Base-by-base conservation (phyloP, 2,797 vertebrate genomes). In the Sebastes paucispinis region DNA sequence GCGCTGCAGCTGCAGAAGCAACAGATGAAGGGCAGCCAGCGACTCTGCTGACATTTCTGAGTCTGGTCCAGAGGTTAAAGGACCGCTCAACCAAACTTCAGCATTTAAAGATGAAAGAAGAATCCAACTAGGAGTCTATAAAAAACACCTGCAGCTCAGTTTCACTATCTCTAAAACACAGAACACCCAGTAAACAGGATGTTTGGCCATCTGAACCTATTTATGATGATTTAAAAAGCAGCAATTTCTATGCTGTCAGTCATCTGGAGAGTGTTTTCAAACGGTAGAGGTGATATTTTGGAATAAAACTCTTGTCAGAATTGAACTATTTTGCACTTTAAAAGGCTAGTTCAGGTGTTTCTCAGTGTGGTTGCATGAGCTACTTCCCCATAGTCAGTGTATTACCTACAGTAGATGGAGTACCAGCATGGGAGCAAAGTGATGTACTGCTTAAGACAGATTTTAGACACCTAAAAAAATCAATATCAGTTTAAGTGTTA, bases 31-130 rank as follows among this genome's bases (percentile, higher is more conserved):
- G 63, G 68, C 71, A 43, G 84, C 70, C 54, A 7, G 5, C 2
- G 4, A 39, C 71, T 59, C 43, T 1, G 63, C 64, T 81, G 79
- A 75, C 83, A 84, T 86, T 89, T 84, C 50, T 78, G 59, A 67
- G 73, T 27, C 34, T 1, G 6, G 39, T 69, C 74, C 65, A 67
- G 43, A 79, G 67, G 81, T 87, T 36, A 77, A 82, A 85, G 83
- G 79, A 22, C 31, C 29, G 22, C 8, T 57, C 55, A 29, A 75
- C 43, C 69, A 82, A 82, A 69, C 5, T 54, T 36, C 4, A 60
- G 75, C 68, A 43, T 74, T 80, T 75, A 80, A 50, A 83, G 71
- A 82, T 73, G 66, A 85, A 60, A 84, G 66, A 25, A 16, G 16
- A 43, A 8, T 34, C 12, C 2, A 29, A 59, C 52, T 66, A 4